These are phyloP conservation scores for Halocynthia aurantium DNA, from an alignment of 23 tunicate species.

Conservation along the genomic window DNA sequence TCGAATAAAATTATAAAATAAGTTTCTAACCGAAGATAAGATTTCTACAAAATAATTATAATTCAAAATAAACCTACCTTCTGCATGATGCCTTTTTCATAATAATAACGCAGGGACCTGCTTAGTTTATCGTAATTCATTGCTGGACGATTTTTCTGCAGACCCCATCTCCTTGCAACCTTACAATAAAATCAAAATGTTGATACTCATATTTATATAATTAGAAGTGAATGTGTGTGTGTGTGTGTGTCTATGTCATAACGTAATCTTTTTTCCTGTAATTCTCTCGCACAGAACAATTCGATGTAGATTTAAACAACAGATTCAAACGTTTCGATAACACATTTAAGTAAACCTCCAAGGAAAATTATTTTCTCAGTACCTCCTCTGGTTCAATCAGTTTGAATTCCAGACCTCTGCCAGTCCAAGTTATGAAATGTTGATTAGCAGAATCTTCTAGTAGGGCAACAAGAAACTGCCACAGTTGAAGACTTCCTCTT, in stretches of 20 bases:
- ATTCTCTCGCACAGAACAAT: too few relatives aligned
- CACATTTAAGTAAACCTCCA: too few relatives aligned
- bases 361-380: background rate
- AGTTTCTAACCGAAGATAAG: background rate
- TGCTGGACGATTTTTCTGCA: constrained; percentile 92
- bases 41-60: background rate
- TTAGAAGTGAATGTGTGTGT: too few relatives aligned
- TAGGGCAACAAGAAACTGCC: constrained; percentile 90
- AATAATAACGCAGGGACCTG: constrained; percentile 89
- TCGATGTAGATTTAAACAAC: background rate
- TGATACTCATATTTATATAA: too few relatives aligned
- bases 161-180: constrained; percentile 98
- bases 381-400: constrained; percentile 98
- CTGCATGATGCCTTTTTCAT: constrained; percentile 96
- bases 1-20: too few relatives aligned
- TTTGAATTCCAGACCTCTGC: constrained; percentile 86
- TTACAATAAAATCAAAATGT: background rate
- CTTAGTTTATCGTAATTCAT: constrained; percentile 99
- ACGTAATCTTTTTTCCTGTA: too few relatives aligned
- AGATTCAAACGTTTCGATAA: too few relatives aligned
- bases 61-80: constrained; percentile 36
- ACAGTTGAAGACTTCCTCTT: constrained; percentile 86
- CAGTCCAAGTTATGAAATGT: constrained; percentile 93
- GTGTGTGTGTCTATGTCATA: too few relatives aligned
- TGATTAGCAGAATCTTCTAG: constrained; percentile 78